Percentiles rank a stretch among this genome's conserved stretches.
Evolutionary conservation across 2,113 vertebrate species (phyloP).

Genomic region (Perca fluviatilis): DNA sequence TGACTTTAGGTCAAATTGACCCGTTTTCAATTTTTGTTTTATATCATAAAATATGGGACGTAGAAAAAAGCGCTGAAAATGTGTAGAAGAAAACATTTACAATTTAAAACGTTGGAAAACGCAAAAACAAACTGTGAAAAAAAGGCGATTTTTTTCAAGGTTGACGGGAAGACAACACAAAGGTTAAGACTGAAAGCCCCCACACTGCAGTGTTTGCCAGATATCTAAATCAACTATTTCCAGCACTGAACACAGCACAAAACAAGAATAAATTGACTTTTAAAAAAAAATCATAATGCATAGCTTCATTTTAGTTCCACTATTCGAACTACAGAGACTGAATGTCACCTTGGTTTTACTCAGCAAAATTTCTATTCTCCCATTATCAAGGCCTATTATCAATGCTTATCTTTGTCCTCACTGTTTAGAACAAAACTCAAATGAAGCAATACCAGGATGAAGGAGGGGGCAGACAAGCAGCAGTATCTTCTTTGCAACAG

Average conservation of each 20-base stretch:
- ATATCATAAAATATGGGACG: no score
- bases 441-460: slow-evolving; percentile 7
- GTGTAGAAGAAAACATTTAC: no score
- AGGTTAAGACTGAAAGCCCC: neutral
- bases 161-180: no score
- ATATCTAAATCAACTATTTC: neutral
- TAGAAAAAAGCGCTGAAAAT: no score
- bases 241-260: neutral
- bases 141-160: no score
- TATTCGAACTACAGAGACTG: neutral
- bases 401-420: slow-evolving; percentile 22
- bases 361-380: slow-evolving; percentile 4
- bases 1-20: no score
- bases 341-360: slow-evolving; percentile 18
- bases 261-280: neutral
- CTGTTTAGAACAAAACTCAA: neutral
- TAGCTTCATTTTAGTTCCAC: neutral
- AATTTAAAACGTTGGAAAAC: no score
- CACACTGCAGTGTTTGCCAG: neutral
- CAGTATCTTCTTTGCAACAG: neutral
- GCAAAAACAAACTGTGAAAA: no score
- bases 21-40: no score
- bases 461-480: neutral
- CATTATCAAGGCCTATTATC: slow-evolving; percentile 12
- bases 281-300: neutral